Conservation (phyloP, 2,888 invertebrate genomes). For the Harpalus rufipes region DNA sequence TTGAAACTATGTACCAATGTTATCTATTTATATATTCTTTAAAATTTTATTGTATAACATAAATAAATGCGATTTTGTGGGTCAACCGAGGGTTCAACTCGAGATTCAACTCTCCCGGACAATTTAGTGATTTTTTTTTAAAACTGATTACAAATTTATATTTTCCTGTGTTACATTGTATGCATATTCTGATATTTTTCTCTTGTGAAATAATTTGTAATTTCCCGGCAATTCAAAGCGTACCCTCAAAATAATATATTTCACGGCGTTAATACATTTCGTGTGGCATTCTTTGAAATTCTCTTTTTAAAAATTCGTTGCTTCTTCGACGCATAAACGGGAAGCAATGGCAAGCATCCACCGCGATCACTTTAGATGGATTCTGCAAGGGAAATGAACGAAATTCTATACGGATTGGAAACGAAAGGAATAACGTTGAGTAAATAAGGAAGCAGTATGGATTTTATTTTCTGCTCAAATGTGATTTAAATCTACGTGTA, state of each 20-base stretch:
- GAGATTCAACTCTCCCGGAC: no score
- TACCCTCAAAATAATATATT: background rate
- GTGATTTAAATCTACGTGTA: constrained; percentile 60
- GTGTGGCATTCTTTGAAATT: constrained; percentile 1
- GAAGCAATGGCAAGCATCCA: background rate
- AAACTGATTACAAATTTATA: no score
- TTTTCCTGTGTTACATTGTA: no score
- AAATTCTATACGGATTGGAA: constrained; percentile 57
- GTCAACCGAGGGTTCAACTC: no score
- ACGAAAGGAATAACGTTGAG: constrained; percentile 61
- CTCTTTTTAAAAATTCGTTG: constrained; percentile 26
- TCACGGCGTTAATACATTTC: constrained; percentile 8
- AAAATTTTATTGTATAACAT: no score
- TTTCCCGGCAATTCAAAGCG: background rate
- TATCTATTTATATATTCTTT: no score
- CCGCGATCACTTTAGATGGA: constrained; percentile 51
- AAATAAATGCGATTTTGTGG: no score
- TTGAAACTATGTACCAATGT: no score
- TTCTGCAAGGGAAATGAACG: constrained; percentile 58
- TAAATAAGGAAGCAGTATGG: constrained; percentile 57
- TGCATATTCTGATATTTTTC: background rate
- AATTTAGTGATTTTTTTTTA: no score
- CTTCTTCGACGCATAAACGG: constrained; percentile 24
- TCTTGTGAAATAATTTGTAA: background rate
- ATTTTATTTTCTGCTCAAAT: constrained; percentile 61